A percentile compares a stretch with the other conserved stretches of the same genome.
These are phyloP conservation scores for Triplophysa tibetana DNA, from an alignment of 2,113 vertebrate species.

Conservation along the genomic window DNA sequence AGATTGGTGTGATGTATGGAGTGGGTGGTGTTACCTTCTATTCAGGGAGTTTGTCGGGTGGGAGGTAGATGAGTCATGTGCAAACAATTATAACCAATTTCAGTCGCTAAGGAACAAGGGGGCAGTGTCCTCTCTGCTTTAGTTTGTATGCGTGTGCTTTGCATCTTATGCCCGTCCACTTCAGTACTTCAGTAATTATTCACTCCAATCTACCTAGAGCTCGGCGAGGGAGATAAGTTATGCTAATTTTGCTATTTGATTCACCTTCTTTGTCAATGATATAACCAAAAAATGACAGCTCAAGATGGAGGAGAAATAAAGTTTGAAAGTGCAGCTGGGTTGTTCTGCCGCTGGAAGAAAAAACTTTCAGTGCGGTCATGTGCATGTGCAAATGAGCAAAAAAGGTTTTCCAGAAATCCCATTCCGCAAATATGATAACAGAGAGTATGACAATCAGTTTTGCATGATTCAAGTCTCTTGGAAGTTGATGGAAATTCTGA, in stretches of 20 bases:
- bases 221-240: slow-evolving; percentile 28
- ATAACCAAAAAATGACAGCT: slow-evolving; percentile 10
- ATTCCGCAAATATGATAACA: not conserved
- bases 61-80: slow-evolving; percentile 59
- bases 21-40: slow-evolving; percentile 59
- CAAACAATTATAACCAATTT: slow-evolving; percentile 62
- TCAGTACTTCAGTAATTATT: slow-evolving; percentile 45
- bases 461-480: not conserved
- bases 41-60: slow-evolving; percentile 59
- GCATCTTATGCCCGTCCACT: slow-evolving; percentile 22
- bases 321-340: not conserved
- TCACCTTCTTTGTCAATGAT: slow-evolving; percentile 28
- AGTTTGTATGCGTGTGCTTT: slow-evolving; percentile 40
- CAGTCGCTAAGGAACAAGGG: slow-evolving; percentile 59
- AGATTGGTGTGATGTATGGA: slow-evolving; percentile 50
- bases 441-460: not conserved
- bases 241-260: slow-evolving; percentile 31
- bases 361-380: not conserved
- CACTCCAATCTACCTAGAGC: slow-evolving; percentile 28
- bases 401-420: not conserved
- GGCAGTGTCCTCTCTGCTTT: slow-evolving; percentile 49
- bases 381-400: too few species aligned
- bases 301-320: slow-evolving; percentile 20
- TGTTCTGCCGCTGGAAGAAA: not conserved
- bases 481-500: not conserved